Evolutionary conservation across 2,888 invertebrate species (phyloP).

Genomic region (Acanthosepion pharaonis): DNA sequence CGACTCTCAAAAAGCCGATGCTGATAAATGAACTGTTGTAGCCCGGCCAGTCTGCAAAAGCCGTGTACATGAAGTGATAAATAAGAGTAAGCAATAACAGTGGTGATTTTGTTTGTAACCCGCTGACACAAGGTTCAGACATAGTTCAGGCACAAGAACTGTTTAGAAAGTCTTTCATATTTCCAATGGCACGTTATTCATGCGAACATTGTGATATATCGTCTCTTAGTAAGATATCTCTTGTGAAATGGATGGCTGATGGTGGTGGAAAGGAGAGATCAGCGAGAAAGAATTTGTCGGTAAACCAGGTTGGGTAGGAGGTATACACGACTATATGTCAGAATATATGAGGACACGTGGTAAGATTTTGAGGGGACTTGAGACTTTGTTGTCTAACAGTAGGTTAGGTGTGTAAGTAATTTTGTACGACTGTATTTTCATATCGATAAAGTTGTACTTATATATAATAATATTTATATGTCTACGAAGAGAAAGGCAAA

Average conservation of each 20-base stretch:
- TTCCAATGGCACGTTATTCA: not conserved
- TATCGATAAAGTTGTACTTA: no score
- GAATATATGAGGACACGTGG: not conserved
- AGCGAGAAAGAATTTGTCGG: no score
- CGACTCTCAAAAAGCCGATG: not conserved
- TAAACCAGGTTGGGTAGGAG: not conserved
- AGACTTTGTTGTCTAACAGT: not conserved
- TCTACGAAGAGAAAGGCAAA: no score
- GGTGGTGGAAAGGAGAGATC: no score
- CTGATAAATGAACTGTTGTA: not conserved
- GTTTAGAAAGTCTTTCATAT: not conserved
- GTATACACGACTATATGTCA: not conserved
- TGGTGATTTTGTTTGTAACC: constrained; percentile 4
- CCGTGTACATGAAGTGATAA: not conserved
- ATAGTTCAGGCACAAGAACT: not conserved
- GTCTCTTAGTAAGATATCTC: not conserved
- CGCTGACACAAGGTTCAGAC: not conserved
- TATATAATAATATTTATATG: no score
- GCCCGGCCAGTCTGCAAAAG: not conserved
- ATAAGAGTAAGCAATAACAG: not conserved
- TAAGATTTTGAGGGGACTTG: not conserved
- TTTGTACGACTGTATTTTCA: no score
- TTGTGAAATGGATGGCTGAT: not conserved
- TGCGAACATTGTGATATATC: not conserved
- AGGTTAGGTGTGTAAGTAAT: no score